Conservation (phyloP, 2,797 vertebrate species). For the Loriculus beryllinus region DNA sequence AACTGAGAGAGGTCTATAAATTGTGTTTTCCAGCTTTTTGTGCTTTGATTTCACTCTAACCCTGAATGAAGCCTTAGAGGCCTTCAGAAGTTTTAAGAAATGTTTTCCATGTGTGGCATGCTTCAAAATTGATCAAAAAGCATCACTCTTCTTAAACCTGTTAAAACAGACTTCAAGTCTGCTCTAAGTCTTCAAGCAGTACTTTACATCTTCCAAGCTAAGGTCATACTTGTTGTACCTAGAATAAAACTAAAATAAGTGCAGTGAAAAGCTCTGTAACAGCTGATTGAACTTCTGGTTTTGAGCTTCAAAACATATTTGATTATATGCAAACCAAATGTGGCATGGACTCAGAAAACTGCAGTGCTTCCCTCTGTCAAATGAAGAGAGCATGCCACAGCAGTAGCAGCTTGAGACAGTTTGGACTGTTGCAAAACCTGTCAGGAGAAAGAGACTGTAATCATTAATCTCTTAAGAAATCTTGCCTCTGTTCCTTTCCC, state of each 20-base stretch:
- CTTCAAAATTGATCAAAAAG: constrained; percentile 7
- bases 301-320: constrained; percentile 12
- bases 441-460: background rate
- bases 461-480: background rate
- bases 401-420: background rate
- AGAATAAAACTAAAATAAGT: background rate
- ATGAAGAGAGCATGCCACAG: background rate
- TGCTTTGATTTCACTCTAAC: constrained; percentile 1
- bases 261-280: constrained; percentile 5
- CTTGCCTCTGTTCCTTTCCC: background rate
- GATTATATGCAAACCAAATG: constrained; percentile 49
- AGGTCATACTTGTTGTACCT: background rate
- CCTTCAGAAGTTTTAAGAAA: constrained; percentile 14
- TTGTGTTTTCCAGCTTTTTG: background rate
- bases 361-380: background rate
- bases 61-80: background rate
- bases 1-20: background rate
- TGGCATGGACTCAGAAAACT: background rate
- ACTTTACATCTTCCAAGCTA: background rate
- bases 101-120: constrained; percentile 10
- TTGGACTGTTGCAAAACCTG: constrained; percentile 1
- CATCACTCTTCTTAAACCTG: background rate
- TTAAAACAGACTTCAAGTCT: constrained; percentile 6
- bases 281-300: constrained; percentile 40
- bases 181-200: constrained; percentile 10